Conservation (phyloP, 1,140 invertebrate species). For the Magallana ariakensis region DNA sequence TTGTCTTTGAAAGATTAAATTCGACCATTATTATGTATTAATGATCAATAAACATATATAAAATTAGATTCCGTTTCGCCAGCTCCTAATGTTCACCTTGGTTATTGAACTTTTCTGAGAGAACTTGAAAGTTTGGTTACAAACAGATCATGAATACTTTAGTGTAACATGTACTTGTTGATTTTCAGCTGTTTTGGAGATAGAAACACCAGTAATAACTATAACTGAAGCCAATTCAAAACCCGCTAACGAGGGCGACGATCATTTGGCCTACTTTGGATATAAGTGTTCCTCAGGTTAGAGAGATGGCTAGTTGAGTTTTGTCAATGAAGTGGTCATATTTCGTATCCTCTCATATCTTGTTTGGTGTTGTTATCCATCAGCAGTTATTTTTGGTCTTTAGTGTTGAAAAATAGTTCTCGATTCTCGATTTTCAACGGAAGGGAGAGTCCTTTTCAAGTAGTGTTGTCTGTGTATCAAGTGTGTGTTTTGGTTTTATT, state of each 20-base stretch:
- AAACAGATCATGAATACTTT: neutral
- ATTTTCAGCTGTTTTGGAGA: conserved; percentile 39
- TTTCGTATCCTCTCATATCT: neutral
- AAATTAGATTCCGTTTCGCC: neutral
- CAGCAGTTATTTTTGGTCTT: too few relatives aligned
- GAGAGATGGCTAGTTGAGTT: conserved; percentile 18
- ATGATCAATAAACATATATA: neutral
- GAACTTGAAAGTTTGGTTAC: neutral
- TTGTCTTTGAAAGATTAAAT: neutral
- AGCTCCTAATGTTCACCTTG: neutral
- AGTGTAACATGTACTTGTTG: conserved; percentile 23
- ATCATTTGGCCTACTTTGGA: conserved; percentile 71
- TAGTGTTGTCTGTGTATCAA: too few relatives aligned
- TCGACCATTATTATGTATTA: neutral
- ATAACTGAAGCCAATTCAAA: conserved; percentile 73
- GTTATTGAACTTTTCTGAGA: neutral
- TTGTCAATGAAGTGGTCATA: conserved; percentile 9
- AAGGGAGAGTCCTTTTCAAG: too few relatives aligned
- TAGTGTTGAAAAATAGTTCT: too few relatives aligned
- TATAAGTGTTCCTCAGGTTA: conserved; percentile 23
- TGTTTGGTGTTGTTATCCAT: conserved; percentile 15
- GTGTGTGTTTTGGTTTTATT: too few relatives aligned
- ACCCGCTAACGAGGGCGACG: conserved; percentile 70
- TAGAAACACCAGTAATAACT: conserved; percentile 65
- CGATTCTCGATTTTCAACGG: too few relatives aligned